Conservation (phyloP, 2,797 vertebrate genomes). For the Chaetodon trifasciatus region DNA sequence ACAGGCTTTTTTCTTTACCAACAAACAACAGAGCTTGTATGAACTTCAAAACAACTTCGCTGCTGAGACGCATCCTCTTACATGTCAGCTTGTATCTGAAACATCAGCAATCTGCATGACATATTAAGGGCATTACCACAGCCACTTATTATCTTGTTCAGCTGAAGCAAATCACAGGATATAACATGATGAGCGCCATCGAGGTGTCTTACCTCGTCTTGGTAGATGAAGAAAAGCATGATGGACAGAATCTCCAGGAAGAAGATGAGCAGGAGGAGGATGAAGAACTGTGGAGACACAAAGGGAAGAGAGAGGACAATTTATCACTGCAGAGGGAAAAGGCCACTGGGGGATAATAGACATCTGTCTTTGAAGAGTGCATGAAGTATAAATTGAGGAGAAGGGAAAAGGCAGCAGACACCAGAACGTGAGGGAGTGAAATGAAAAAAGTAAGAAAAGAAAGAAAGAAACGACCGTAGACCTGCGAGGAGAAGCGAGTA, state of each 20-base stretch:
- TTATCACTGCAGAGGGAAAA: constrained; percentile 14
- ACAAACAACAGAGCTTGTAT: constrained; percentile 11
- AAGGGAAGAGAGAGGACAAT: constrained; percentile 24
- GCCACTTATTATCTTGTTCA: constrained; percentile 19
- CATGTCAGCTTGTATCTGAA: constrained; percentile 25
- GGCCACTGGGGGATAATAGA: constrained; percentile 13
- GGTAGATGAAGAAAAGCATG: constrained; percentile 96
- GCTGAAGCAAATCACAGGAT: constrained; percentile 37
- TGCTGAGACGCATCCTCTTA: constrained; percentile 21
- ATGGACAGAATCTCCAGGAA: constrained; percentile 93
- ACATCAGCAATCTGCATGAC: constrained; percentile 15
- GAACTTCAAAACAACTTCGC: constrained; percentile 25
- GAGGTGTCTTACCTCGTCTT: constrained; percentile 90
- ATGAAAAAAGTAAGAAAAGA: constrained; percentile 2
- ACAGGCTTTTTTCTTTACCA: constrained; percentile 11
- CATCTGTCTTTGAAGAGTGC: constrained; percentile 25
- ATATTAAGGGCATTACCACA: constrained; percentile 13
- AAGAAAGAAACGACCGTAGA: constrained; percentile 10
- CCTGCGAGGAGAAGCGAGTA: constrained; percentile 32
- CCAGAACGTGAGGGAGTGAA: neutral
- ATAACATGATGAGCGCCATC: constrained; percentile 9
- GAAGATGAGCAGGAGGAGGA: constrained; percentile 95
- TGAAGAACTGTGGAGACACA: constrained; percentile 93
- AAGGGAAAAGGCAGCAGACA: constrained; percentile 2
- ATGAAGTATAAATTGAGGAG: constrained; percentile 12